Conservation (phyloP, 2,113 vertebrate genomes). For the Thamnophis sirtalis region DNA sequence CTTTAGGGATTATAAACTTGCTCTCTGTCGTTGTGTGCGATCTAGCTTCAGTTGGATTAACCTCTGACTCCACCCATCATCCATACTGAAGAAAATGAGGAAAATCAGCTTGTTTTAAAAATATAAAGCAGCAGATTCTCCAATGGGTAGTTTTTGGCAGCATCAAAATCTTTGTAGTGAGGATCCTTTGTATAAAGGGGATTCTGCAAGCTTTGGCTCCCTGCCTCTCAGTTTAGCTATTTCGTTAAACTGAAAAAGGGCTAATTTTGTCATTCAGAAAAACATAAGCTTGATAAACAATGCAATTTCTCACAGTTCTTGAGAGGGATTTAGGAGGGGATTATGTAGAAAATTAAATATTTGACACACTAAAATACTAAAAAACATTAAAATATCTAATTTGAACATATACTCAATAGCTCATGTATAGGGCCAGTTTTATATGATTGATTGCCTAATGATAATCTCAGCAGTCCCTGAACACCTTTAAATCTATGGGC, state of each 20-base stretch:
- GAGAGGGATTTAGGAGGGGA: neutral
- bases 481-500: neutral
- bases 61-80: neutral
- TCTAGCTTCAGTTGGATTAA: neutral
- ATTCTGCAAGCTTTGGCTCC: constrained; percentile 36
- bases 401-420: neutral
- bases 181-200: constrained; percentile 7
- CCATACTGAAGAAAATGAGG: constrained; percentile 3
- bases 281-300: constrained; percentile 7
- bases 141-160: constrained; percentile 29
- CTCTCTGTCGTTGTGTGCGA: neutral
- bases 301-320: neutral
- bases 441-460: neutral
- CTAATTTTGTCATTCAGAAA: constrained; percentile 21
- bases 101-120: constrained; percentile 24
- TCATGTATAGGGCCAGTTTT: neutral
- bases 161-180: constrained; percentile 1
- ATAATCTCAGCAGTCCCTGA: neutral
- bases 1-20: neutral
- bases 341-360: neutral
- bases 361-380: neutral
- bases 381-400: neutral
- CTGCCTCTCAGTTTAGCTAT: constrained; percentile 2
- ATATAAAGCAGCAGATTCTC: neutral
- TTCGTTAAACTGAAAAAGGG: constrained; percentile 15